A percentile compares a stretch with the other conserved stretches of the same genome.
Evolutionary conservation across 2,113 vertebrate species (phyloP).

Genomic region (Sorex araneus): DNA sequence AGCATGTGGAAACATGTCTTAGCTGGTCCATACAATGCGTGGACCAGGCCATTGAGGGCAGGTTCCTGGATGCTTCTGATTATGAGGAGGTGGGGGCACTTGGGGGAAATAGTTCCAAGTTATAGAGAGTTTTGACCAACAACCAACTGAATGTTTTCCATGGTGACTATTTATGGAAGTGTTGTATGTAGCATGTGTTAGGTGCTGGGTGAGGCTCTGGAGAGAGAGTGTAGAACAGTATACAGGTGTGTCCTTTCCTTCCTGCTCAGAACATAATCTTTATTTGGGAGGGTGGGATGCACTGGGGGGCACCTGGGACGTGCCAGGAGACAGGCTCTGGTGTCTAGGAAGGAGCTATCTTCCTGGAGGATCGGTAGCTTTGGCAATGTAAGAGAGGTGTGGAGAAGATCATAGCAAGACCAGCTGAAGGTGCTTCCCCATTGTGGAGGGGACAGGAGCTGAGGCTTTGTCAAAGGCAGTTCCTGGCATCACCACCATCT

Average conservation of each 20-base stretch:
- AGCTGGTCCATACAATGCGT: not conserved
- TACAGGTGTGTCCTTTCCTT: not conserved
- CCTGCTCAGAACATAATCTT: not conserved
- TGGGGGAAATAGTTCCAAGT: not conserved
- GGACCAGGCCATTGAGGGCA: not conserved
- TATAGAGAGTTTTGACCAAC: not conserved
- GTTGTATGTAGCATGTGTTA: not conserved
- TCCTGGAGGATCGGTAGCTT: not conserved
- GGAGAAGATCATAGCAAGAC: not conserved
- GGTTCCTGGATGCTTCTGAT: not conserved
- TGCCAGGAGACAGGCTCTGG: not conserved
- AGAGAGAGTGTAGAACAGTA: constrained; percentile 12
- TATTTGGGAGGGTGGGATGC: not conserved
- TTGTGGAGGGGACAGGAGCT: not conserved
- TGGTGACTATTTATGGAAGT: constrained; percentile 22
- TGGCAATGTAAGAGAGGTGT: not conserved
- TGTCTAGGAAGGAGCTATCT: not conserved
- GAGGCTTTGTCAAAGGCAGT: not conserved
- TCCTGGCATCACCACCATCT: not conserved
- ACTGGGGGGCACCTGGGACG: no score
- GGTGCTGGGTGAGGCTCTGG: not conserved
- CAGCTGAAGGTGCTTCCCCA: not conserved
- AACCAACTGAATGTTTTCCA: not conserved
- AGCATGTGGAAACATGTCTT: not conserved
- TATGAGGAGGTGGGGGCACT: not conserved